phyloP scores from a whole-genome alignment of 1,140 invertebrate genomes.

The Bicyclus anynana region DNA sequence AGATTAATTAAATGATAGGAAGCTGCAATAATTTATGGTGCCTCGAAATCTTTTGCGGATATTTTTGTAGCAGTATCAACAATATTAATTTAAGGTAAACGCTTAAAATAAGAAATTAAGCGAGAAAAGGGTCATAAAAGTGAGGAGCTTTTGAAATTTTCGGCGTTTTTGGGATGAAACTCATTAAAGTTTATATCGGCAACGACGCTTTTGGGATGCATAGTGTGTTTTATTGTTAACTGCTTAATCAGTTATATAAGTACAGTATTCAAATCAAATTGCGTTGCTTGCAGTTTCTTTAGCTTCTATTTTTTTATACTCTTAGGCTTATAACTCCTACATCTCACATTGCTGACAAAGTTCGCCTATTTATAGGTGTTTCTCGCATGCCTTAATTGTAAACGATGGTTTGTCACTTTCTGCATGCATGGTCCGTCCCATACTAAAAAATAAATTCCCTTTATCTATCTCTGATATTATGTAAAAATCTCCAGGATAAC shows the following conservation, averaged over 20 bases:
- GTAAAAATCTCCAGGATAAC: too few relatives aligned
- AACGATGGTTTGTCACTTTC: too few relatives aligned
- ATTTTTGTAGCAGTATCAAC: slow-evolving; percentile 37
- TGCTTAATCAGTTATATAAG: not conserved
- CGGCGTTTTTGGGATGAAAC: not conserved
- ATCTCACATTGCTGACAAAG: too few relatives aligned
- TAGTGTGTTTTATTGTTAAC: not conserved
- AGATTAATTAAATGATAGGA: slow-evolving; percentile 59
- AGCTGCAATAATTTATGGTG: slow-evolving; percentile 40
- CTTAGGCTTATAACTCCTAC: too few relatives aligned
- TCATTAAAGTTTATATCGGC: not conserved
- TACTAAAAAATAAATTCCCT: too few relatives aligned
- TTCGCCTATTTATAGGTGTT: too few relatives aligned
- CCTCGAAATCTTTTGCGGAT: slow-evolving; percentile 31
- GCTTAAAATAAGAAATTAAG: slow-evolving; percentile 16
- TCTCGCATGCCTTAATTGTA: too few relatives aligned
- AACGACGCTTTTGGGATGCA: not conserved
- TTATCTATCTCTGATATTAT: too few relatives aligned
- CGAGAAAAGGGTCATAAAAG: slow-evolving; percentile 1
- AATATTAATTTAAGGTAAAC: slow-evolving; percentile 30
- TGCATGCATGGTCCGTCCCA: too few relatives aligned
- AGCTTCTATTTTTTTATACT: too few relatives aligned
- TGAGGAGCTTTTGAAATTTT: slow-evolving; percentile 1
- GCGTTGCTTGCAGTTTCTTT: too few relatives aligned
- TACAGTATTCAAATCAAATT: too few relatives aligned